Conservation (phyloP, 2,797 vertebrate genomes). For the Psittacula derbiana region DNA sequence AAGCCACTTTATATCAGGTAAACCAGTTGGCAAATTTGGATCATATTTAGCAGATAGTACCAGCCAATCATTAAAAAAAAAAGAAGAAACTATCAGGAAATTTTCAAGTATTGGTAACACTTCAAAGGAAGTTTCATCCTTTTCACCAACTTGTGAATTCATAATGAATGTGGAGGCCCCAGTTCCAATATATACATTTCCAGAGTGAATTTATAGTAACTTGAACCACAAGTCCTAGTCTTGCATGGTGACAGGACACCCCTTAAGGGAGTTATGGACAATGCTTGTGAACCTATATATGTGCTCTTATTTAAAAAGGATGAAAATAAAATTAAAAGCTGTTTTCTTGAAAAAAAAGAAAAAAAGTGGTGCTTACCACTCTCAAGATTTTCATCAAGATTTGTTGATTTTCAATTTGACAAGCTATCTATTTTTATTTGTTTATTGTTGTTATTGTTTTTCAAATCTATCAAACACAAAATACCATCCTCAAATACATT, state of each 20-base stretch:
- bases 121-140: background rate
- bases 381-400: background rate
- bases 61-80: background rate
- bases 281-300: background rate
- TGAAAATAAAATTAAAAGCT: background rate
- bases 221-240: background rate
- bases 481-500: background rate
- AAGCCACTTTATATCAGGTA: background rate
- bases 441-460: background rate
- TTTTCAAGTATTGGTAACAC: background rate
- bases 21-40: background rate
- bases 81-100: background rate
- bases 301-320: background rate
- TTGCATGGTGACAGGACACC: accelerated
- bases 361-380: background rate
- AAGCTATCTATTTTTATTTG: background rate
- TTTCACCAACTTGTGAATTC: background rate
- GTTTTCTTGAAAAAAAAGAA: background rate
- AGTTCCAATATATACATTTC: background rate
- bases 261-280: background rate
- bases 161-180: background rate
- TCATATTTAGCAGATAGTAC: background rate
- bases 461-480: background rate
- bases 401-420: background rate
- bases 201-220: background rate